Evolutionary conservation across 35 echinoderm and acorn worm genomes (phyloP).

Genomic region (Acanthaster planci): DNA sequence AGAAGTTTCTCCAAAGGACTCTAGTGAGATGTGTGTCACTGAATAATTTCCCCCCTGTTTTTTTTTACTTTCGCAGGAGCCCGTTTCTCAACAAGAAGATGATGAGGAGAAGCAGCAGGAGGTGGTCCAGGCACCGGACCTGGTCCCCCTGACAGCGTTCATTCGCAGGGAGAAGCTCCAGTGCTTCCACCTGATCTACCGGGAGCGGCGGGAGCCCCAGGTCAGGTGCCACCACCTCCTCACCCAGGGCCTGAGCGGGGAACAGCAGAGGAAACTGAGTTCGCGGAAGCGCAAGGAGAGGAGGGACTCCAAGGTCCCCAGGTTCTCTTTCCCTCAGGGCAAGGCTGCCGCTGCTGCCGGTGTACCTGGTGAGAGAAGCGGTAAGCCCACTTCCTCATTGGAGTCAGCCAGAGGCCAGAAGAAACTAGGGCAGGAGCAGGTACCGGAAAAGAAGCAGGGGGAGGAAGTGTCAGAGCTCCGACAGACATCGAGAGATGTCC

Average conservation of each 20-base stretch:
- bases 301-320: constrained; percentile 50
- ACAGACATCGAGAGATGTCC: neutral
- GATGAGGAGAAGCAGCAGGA: neutral
- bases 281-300: constrained; percentile 56
- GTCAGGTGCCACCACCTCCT: constrained; percentile 58
- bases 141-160: neutral
- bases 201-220: constrained; percentile 42
- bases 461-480: neutral
- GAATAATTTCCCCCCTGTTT: no score
- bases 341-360: constrained; percentile 20
- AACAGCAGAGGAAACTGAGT: constrained; percentile 57
- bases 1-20: no score
- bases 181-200: constrained; percentile 25
- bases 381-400: neutral
- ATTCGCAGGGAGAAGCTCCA: constrained; percentile 36
- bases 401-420: neutral
- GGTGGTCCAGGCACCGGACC: neutral
- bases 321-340: constrained; percentile 11
- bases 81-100: constrained; percentile 24
- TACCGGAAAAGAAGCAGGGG: neutral
- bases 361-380: neutral
- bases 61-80: neutral
- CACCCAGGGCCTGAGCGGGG: constrained; percentile 40
- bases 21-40: no score
- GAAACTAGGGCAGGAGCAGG: neutral